Percentiles rank a stretch among this genome's conserved stretches.
Evolutionary conservation across 2,113 vertebrate genomes (phyloP).

Genomic region (Procapra przewalskii): DNA sequence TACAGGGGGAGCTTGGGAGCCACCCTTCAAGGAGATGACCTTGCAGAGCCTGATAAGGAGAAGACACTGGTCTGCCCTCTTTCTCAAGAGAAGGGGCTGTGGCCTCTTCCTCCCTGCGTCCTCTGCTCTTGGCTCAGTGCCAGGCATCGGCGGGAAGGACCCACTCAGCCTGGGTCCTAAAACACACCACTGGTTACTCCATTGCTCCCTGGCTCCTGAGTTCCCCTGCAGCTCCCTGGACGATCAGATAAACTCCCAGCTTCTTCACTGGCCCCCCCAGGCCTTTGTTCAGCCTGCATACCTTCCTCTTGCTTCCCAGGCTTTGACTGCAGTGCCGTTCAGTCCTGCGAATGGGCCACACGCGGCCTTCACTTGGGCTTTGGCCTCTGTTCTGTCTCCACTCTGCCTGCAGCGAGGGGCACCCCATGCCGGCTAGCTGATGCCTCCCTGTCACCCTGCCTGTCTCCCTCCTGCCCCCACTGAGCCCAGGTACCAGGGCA

Average conservation of each 20-base stretch:
- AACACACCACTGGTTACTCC: accelerated
- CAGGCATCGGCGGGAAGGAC: not conserved
- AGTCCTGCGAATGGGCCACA: not conserved
- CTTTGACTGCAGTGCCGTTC: too few relatives aligned
- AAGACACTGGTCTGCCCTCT: not conserved
- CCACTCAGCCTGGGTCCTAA: too few relatives aligned
- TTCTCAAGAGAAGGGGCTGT: not conserved
- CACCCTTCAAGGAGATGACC: not conserved
- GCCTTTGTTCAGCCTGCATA: accelerated
- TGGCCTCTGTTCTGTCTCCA: not conserved
- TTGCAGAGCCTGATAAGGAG: accelerated
- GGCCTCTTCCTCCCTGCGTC: not conserved
- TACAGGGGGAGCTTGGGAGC: not conserved
- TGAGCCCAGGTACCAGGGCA: accelerated
- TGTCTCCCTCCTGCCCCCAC: not conserved
- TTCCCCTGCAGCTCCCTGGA: not conserved
- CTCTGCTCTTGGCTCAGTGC: not conserved
- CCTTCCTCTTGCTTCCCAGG: not conserved
- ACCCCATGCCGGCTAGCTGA: accelerated
- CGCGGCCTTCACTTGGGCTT: accelerated
- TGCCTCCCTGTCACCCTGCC: accelerated
- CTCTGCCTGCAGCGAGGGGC: not conserved
- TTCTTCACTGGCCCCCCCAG: not conserved
- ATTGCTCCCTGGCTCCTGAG: too few relatives aligned
- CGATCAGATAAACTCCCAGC: not conserved